Conservation (phyloP, 2,113 vertebrate species). For the Baryphthengus martii region DNA sequence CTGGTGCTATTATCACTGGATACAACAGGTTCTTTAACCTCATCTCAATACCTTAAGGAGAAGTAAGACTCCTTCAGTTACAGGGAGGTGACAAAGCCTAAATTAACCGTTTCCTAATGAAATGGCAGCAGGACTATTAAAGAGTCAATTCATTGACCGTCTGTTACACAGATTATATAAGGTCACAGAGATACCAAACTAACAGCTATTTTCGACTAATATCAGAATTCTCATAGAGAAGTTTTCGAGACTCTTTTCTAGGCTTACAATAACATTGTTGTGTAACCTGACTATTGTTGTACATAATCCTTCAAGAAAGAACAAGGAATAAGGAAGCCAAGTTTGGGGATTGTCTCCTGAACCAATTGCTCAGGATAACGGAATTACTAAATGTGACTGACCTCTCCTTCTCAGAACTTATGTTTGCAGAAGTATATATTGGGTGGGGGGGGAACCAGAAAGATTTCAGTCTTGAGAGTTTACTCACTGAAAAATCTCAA, state of each 20-base stretch:
- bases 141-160: not conserved
- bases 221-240: not conserved
- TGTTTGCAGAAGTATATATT: not conserved
- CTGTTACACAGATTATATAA: not conserved
- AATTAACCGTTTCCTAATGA: not conserved
- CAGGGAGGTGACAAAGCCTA: not conserved
- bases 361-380: not conserved
- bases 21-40: constrained; percentile 92
- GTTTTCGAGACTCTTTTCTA: not conserved
- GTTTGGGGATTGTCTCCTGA: not conserved
- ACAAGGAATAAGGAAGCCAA: not conserved
- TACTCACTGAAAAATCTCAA: not conserved
- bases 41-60: constrained; percentile 85
- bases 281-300: not conserved
- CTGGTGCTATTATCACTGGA: constrained; percentile 87
- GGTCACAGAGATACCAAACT: not conserved
- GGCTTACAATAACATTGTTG: not conserved
- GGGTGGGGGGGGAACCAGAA: not conserved
- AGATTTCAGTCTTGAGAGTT: not conserved
- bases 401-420: not conserved
- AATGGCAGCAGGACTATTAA: not conserved
- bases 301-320: not conserved
- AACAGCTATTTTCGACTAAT: not conserved
- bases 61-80: not conserved
- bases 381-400: not conserved